phyloP scores from a whole-genome alignment of 2,888 invertebrate species.

The Gymnosoma rotundatum region DNA sequence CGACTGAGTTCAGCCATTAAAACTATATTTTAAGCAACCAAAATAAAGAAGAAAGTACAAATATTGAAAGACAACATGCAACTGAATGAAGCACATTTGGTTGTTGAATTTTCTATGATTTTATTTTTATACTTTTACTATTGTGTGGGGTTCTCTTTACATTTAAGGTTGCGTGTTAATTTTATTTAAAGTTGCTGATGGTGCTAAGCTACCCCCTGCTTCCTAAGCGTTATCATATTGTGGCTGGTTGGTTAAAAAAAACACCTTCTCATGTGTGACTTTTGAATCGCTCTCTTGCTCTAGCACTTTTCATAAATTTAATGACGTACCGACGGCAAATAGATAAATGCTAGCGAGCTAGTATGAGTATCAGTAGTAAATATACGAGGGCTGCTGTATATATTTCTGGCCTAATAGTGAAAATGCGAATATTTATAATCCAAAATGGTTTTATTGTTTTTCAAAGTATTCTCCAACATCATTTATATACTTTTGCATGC shows the following conservation, averaged over 20 bases:
- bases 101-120: not conserved
- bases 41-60: not conserved
- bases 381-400: no score
- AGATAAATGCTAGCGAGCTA: not conserved
- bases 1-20: conserved; percentile 56
- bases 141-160: conserved; percentile 20
- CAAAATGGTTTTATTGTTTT: no score
- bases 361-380: conserved; percentile 28
- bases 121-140: conserved; percentile 3
- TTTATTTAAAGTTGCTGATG: conserved; percentile 17
- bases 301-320: conserved; percentile 6
- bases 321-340: conserved; percentile 24
- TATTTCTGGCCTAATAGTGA: no score
- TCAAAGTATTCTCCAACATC: no score
- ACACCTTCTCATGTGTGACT: conserved; percentile 68
- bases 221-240: conserved; percentile 18
- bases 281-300: conserved; percentile 30
- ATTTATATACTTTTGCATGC: no score
- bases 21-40: conserved; percentile 33
- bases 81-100: conserved; percentile 24
- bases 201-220: conserved; percentile 1
- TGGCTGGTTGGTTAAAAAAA: conserved; percentile 48
- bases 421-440: no score
- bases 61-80: conserved; percentile 40
- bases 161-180: conserved; percentile 63